Percentiles rank a stretch among this genome's conserved stretches.
These are phyloP conservation scores for Dromas ardeola DNA, from an alignment of 2,113 vertebrate species.

Conservation along the genomic window DNA sequence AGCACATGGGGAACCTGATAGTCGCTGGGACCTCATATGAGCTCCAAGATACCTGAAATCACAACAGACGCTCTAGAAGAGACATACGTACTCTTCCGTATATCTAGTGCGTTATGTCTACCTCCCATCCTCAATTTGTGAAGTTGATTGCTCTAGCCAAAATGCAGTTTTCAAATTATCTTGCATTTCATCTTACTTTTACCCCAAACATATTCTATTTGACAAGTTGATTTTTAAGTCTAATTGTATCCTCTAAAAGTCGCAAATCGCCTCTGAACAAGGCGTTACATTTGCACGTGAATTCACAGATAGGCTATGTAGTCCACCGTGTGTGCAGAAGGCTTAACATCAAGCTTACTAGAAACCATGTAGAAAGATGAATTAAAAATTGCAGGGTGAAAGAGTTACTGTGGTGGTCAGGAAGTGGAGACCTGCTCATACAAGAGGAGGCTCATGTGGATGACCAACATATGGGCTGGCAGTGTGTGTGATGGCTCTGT, in stretches of 20 bases:
- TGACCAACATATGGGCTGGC: not conserved
- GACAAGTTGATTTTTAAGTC: not conserved
- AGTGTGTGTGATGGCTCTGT: rapidly evolving
- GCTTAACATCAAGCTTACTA: not conserved
- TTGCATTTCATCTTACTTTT: not conserved
- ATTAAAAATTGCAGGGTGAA: not conserved
- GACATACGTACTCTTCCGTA: rapidly evolving
- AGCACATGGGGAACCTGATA: not conserved
- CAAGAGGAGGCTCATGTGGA: not conserved
- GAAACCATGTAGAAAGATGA: not conserved
- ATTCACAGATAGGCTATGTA: not conserved
- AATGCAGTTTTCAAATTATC: not conserved
- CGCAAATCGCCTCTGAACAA: not conserved
- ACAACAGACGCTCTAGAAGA: rapidly evolving
- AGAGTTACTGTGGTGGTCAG: too few relatives aligned
- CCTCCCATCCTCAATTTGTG: not conserved
- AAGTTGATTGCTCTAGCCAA: not conserved
- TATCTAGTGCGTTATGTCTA: too few relatives aligned
- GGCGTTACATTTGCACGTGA: not conserved
- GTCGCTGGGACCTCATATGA: rapidly evolving
- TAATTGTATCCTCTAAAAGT: not conserved
- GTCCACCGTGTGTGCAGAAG: not conserved
- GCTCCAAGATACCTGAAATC: too few relatives aligned
- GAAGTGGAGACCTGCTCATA: not conserved
- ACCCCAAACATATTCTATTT: not conserved